Percentiles rank a stretch among this genome's conserved stretches.
These are phyloP conservation scores for Drosophila rellima DNA, from an alignment of 2,888 invertebrate genomes.

Conservation along the genomic window DNA sequence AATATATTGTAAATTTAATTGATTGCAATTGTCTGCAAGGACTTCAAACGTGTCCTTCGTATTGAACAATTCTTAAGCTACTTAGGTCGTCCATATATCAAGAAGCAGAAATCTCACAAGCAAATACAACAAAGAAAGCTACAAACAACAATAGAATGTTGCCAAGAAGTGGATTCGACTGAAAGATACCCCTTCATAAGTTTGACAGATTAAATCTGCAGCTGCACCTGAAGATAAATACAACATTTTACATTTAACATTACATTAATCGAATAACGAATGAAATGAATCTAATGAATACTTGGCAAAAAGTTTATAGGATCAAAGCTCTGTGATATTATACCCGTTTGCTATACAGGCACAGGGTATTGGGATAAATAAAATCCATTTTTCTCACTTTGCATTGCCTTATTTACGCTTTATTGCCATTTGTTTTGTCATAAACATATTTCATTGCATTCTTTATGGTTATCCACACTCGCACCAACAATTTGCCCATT, in stretches of 20 bases:
- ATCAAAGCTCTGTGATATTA: not conserved
- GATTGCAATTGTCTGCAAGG: not conserved
- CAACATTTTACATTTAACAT: not conserved
- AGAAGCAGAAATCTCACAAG: conserved; percentile 9
- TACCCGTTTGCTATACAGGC: not conserved
- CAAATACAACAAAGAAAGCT: not conserved
- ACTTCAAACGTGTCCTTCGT: not conserved
- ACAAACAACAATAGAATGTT: not conserved
- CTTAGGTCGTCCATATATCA: conserved; percentile 10
- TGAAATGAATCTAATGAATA: too few species aligned
- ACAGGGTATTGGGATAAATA: conserved; percentile 11
- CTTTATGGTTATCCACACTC: conserved; percentile 57
- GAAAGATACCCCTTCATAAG: not conserved
- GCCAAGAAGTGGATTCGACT: not conserved
- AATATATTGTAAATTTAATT: not conserved
- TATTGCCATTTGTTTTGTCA: conserved; percentile 76
- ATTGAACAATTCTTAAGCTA: conserved; percentile 6
- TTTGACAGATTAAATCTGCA: too few species aligned
- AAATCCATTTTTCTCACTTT: conserved; percentile 64
- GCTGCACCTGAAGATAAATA: not conserved
- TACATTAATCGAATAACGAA: not conserved
- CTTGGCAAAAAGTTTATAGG: too few species aligned
- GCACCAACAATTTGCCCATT: conserved; percentile 27
- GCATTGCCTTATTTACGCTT: conserved; percentile 59
- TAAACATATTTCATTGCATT: conserved; percentile 69